Evolutionary conservation across 2,113 vertebrate species (phyloP).

Genomic region (Gasterosteus nipponicus): DNA sequence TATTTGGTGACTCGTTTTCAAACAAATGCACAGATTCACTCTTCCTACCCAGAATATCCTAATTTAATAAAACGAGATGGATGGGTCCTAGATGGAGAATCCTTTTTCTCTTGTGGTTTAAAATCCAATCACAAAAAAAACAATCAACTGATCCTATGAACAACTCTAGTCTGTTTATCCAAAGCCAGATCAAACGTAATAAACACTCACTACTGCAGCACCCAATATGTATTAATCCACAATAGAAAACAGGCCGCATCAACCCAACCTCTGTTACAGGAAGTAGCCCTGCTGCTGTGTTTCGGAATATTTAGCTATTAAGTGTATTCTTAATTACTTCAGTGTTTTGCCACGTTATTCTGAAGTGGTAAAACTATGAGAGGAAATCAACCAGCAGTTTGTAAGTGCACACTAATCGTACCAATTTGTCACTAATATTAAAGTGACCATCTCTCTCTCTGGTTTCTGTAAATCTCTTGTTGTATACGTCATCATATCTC

Average conservation of each 20-base stretch:
- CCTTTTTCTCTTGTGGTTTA: neutral
- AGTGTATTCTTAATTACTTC: neutral
- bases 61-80: neutral
- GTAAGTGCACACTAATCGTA: neutral
- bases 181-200: neutral
- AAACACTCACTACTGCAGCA: neutral
- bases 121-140: neutral
- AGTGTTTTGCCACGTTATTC: neutral
- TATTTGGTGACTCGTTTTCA: neutral
- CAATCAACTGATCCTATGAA: neutral
- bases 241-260: neutral
- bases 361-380: neutral
- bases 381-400: neutral
- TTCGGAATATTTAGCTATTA: neutral
- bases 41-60: neutral
- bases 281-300: neutral
- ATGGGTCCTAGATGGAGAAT: neutral
- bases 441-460: neutral
- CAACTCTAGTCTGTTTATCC: neutral
- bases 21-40: neutral
- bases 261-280: neutral
- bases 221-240: neutral
- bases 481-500: conserved; percentile 20
- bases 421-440: conserved; percentile 3
- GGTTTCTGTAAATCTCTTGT: neutral